Conservation (phyloP, 1,140 invertebrate species). For the Heliconius hermathena region DNA sequence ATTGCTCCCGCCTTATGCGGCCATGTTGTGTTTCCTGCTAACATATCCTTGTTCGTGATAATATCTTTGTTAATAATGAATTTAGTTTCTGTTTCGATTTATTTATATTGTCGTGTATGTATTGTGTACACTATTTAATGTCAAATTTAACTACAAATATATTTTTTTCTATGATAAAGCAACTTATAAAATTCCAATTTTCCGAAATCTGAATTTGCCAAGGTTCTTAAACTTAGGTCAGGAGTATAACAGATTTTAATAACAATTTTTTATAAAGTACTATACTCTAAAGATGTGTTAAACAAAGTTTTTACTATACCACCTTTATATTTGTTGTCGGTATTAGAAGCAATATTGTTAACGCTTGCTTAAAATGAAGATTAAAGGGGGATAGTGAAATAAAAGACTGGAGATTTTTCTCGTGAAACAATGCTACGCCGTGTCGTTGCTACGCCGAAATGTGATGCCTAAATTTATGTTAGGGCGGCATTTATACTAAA, state of each 20-base stretch:
- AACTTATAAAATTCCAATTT: too few species aligned
- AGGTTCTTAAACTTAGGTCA: too few species aligned
- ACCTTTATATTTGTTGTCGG: background rate
- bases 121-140: too few species aligned
- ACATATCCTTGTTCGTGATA: conserved; percentile 31
- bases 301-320: background rate
- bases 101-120: background rate
- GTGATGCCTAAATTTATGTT: background rate
- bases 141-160: too few species aligned
- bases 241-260: too few species aligned
- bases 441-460: conserved; percentile 10
- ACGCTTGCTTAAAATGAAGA: conserved; percentile 29
- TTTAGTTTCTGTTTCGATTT: background rate
- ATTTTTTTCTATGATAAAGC: too few species aligned
- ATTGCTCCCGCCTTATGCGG: conserved; percentile 63
- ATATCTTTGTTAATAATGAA: background rate
- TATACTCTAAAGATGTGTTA: too few species aligned
- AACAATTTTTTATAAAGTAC: too few species aligned
- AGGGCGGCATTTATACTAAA: background rate
- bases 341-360: conserved; percentile 2
- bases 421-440: conserved; percentile 25
- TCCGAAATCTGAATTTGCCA: too few species aligned
- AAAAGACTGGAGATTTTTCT: conserved; percentile 28
- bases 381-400: conserved; percentile 23
- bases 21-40: conserved; percentile 55